phyloP scores from a whole-genome alignment of 2,797 vertebrate genomes.

The Pangasius sanitwongsei region DNA sequence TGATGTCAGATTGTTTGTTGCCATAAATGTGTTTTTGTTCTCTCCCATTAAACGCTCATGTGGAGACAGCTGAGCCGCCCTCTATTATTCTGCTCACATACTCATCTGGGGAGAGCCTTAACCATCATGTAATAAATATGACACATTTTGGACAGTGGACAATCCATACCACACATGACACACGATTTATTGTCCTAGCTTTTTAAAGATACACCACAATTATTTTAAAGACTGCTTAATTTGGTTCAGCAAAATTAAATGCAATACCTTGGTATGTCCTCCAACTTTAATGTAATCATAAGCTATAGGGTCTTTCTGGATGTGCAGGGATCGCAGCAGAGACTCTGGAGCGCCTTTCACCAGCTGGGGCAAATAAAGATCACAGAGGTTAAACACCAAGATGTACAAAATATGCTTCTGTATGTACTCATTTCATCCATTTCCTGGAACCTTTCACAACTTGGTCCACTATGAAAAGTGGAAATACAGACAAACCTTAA shows the following conservation, averaged over 20 bases:
- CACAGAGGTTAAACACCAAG: conserved; percentile 10
- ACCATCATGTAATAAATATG: conserved; percentile 15
- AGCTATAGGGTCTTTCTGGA: conserved; percentile 86
- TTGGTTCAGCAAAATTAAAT: neutral
- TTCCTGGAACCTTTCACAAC: neutral
- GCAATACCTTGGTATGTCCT: conserved; percentile 86
- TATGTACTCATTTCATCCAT: neutral
- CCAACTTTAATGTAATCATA: conserved; percentile 89
- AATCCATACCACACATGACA: neutral
- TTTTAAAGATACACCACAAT: neutral
- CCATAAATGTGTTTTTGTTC: conserved; percentile 62
- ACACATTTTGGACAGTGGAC: neutral
- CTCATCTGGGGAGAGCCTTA: conserved; percentile 17
- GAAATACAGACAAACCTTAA: neutral
- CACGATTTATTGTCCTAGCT: neutral
- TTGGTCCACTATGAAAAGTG: neutral
- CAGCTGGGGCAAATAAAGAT: conserved; percentile 72
- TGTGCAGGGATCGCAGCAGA: conserved; percentile 85
- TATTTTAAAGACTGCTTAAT: neutral
- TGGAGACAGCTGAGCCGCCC: conserved; percentile 38
- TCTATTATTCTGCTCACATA: conserved; percentile 36
- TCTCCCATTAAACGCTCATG: conserved; percentile 58
- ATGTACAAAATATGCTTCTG: neutral
- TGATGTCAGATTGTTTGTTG: conserved; percentile 68
- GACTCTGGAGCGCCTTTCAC: conserved; percentile 94